Evolutionary conservation across 2,797 vertebrate genomes (phyloP).

Genomic region (Typhlichthys eigenmanni): DNA sequence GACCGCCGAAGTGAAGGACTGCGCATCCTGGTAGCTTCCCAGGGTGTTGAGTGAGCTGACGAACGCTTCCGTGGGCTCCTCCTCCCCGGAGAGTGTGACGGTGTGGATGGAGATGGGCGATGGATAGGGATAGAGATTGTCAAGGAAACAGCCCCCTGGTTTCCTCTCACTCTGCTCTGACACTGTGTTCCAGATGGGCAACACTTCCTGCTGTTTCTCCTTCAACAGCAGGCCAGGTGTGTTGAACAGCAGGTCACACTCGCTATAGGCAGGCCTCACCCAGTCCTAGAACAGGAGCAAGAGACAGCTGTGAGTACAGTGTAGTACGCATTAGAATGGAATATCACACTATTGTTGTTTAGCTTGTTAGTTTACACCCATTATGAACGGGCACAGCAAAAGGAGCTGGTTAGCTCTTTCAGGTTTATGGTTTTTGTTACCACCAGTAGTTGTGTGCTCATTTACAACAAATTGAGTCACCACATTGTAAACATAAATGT

Average conservation of each 20-base stretch:
- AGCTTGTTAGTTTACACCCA: too few species aligned
- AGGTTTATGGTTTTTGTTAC: too few species aligned
- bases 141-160: conserved; percentile 1
- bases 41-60: conserved; percentile 36
- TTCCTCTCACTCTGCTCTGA: conserved; percentile 24
- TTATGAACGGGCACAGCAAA: not conserved
- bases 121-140: conserved; percentile 44
- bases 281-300: conserved; percentile 78
- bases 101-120: conserved; percentile 87
- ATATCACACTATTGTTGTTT: too few species aligned
- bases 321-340: too few species aligned
- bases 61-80: conserved; percentile 23
- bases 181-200: conserved; percentile 27
- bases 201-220: conserved; percentile 35
- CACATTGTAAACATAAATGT: too few species aligned
- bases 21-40: conserved; percentile 28
- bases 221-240: conserved; percentile 46
- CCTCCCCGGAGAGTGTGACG: conserved; percentile 81
- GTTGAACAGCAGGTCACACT: conserved; percentile 72
- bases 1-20: conserved; percentile 37
- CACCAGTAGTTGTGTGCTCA: too few species aligned
- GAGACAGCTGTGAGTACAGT: not conserved
- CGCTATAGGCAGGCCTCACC: conserved; percentile 80
- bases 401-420: not conserved
- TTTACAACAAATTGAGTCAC: too few species aligned